Evolutionary conservation across 1,140 invertebrate genomes (phyloP), one percentile per base, ranked within the genome.

Genomic region (Pogonognathellus flavescens): DNA sequence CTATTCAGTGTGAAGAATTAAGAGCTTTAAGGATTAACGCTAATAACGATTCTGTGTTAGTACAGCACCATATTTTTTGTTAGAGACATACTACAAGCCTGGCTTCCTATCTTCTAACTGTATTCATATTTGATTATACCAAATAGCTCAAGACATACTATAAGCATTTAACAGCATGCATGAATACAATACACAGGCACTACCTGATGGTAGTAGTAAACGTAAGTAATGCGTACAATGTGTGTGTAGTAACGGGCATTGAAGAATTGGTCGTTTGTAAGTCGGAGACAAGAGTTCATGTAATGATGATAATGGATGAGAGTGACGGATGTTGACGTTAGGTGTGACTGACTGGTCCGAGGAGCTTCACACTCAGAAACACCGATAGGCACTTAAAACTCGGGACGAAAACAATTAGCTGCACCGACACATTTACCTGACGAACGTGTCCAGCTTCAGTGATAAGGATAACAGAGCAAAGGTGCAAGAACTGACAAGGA

Each of bases 321-420:
- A 18, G 50, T 81, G 80, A 82, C 50, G 53, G 57, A 82, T 82
- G 81, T 62, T 59, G 81, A 62, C 55, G 31, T 59, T 60, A 82
- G 81, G 81, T 82, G 81, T 82, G 81, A 82, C 81, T 53, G 81
- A 60, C 81, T 82, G 53, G 50, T 82, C 22, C 31, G 20, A 60
- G 81, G 18, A 82, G 81, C 55, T 60, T 22, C 53, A 60, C 57
- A 82, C 57, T 53, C 16, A 59, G 31, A 49, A 60, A 82, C 81
- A 82, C 50, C 57, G 81, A 82, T 82, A 62, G 57, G 55, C 81
- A 82, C 81, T 82, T 82, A 82, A 59, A 57, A 57, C n/a, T 82
- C 55, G 53, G 81, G 81, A 59, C 53, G 53, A 62, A 62, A 82
- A 62, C 81, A 82, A 82, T 82, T 82, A 82, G 81, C 25, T 60